Evolutionary conservation across 2,888 invertebrate genomes (phyloP), one percentile per base, ranked within the genome.

Genomic region (Cremastinae sp.): DNA sequence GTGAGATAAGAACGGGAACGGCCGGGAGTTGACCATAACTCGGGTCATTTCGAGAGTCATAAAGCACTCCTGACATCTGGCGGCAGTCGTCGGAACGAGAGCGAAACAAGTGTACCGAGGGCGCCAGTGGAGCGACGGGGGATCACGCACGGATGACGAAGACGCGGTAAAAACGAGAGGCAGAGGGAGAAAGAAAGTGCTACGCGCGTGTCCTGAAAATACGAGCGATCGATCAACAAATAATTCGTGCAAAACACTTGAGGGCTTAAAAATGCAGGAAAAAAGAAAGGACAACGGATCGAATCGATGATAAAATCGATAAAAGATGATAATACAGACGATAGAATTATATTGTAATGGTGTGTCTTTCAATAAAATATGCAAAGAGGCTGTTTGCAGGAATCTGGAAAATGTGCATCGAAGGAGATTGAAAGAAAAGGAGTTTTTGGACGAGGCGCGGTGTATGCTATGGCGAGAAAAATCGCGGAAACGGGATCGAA

Each of bases 181-280:
- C 38, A 53, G 71, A 78, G 49, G 41, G 59, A 71, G 47, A 53
- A 36, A 54, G 36, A 59, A 70, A 36, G 54, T 45, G 77, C 81
- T 80, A 79, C 81, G 88, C 84, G 87, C 86, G 86, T 85, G 88
- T 86, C 84, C 81, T 82, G 83, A 82, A 12, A 22, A 7, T 41
- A 20, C 81, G 82, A 84, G 80, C 88, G 86, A 89, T 88, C 87
- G 88, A 88, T 88, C 88, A 87, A 81, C 85, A 86, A 84, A 84
- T n/a, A n/a, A n/a, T n/a, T 82, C 83, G 79, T 81, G 81, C 78
- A 76, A 78, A 73, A 74, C 70, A 70, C 78, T 78, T 65, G 78
- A 61, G 49, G 34, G 51, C 69, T 61, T 68, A 54, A 75, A 74
- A 73, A 74, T 66, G 38, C 47, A 45, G 18, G 16, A 69, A 43